These are phyloP conservation scores for Diplazon laetatorius DNA, from an alignment of 2,888 invertebrate species.

Conservation along the genomic window DNA sequence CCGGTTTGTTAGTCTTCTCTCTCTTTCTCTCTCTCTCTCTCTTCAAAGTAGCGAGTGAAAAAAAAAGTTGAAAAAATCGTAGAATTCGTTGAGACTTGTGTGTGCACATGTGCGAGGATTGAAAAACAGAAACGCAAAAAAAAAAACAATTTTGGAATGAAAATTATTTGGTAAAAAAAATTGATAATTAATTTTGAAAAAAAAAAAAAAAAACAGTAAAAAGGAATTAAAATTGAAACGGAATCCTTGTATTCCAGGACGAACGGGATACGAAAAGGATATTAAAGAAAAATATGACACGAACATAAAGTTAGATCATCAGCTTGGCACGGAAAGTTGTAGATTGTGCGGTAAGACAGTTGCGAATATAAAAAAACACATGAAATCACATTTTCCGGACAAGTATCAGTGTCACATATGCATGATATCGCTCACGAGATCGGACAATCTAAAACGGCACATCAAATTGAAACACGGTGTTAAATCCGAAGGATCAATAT, in stretches of 20 bases:
- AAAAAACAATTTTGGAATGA: constrained; percentile 24
- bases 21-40: constrained; percentile 36
- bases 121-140: no score
- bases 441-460: constrained; percentile 84
- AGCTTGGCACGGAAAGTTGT: constrained; percentile 80
- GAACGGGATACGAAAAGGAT: constrained; percentile 80
- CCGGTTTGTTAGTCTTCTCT: constrained; percentile 11
- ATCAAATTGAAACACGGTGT: constrained; percentile 83
- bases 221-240: constrained; percentile 70
- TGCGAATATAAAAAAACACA: constrained; percentile 82
- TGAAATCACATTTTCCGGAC: constrained; percentile 82
- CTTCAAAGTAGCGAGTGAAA: constrained; percentile 53
- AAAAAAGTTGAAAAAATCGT: constrained; percentile 38
- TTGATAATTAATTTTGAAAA: constrained; percentile 33
- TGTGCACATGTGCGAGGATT: constrained; percentile 51
- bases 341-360: constrained; percentile 82
- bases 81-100: constrained; percentile 52
- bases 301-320: constrained; percentile 79
- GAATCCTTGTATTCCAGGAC: constrained; percentile 82
- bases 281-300: constrained; percentile 77
- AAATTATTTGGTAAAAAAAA: constrained; percentile 21
- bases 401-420: constrained; percentile 83
- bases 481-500: constrained; percentile 75
- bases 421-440: constrained; percentile 83
- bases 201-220: constrained; percentile 36